Conservation (phyloP, 2,797 vertebrate genomes). For the Oreochromis grahami region DNA sequence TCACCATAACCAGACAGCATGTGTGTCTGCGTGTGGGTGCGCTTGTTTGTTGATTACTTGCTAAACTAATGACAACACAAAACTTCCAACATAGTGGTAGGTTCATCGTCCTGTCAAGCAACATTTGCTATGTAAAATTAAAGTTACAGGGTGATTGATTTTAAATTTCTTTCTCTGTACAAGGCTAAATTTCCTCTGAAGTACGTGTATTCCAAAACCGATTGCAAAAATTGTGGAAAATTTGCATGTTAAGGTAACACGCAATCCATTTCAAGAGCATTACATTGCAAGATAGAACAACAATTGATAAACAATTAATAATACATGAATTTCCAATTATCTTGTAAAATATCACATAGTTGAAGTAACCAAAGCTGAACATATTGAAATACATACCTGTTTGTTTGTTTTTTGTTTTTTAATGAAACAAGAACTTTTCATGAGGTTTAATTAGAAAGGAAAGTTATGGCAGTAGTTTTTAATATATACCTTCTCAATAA, state of each 20-base stretch:
- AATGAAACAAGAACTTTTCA: neutral
- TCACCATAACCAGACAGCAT: neutral
- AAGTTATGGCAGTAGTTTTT: neutral
- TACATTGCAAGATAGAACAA: neutral
- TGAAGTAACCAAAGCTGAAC: neutral
- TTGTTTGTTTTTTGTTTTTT: neutral
- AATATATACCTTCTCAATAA: neutral
- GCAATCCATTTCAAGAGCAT: neutral
- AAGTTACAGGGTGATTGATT: neutral
- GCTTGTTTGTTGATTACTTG: neutral
- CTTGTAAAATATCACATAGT: neutral
- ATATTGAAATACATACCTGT: neutral
- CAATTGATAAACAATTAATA: neutral
- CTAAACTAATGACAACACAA: neutral
- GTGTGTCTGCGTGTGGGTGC: neutral
- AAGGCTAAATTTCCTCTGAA: neutral
- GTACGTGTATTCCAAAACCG: neutral
- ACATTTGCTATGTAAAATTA: neutral
- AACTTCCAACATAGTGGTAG: neutral
- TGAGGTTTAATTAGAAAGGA: neutral
- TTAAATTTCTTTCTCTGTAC: neutral
- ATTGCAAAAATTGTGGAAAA: accelerated
- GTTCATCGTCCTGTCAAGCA: neutral
- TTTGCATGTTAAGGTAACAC: neutral
- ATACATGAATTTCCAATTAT: neutral